These are phyloP conservation scores for Pseudomyrmex dendroicus DNA, from an alignment of 1,140 invertebrate species.

Conservation along the genomic window DNA sequence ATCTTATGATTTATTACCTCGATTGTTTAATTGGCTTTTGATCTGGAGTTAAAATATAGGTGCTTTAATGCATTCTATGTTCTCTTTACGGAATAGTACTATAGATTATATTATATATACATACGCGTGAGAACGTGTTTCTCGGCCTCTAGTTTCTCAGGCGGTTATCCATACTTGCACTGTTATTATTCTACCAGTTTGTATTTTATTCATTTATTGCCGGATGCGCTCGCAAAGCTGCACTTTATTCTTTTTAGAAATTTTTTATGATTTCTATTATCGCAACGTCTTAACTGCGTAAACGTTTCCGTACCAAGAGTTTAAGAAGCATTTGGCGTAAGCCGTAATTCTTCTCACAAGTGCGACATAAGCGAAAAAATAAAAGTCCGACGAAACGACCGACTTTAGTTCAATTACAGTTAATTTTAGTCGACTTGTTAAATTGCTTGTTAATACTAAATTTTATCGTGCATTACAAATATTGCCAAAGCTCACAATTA, in stretches of 20 bases:
- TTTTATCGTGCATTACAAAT: too few species aligned
- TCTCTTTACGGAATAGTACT: too few species aligned
- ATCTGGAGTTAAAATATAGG: neutral
- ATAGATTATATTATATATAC: too few species aligned
- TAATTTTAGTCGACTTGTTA: too few species aligned
- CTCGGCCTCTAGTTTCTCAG: neutral
- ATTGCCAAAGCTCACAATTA: too few species aligned
- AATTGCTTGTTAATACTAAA: too few species aligned
- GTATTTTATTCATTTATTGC: constrained; percentile 4
- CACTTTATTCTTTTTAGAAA: neutral
- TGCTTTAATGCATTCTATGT: neutral
- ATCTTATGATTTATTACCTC: neutral
- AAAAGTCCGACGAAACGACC: too few species aligned
- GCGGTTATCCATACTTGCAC: neutral
- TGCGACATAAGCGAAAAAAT: too few species aligned
- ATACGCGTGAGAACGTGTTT: neutral
- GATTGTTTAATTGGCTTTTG: neutral
- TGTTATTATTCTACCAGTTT: constrained; percentile 1
- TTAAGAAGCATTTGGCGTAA: neutral
- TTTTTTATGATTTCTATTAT: constrained; percentile 1
- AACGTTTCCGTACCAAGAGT: too few species aligned
- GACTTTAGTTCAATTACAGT: too few species aligned
- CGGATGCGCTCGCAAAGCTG: neutral
- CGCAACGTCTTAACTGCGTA: too few species aligned
- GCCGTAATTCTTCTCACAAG: neutral